Evolutionary conservation across 1,140 invertebrate species (phyloP).

Genomic region (Aphis gossypii): DNA sequence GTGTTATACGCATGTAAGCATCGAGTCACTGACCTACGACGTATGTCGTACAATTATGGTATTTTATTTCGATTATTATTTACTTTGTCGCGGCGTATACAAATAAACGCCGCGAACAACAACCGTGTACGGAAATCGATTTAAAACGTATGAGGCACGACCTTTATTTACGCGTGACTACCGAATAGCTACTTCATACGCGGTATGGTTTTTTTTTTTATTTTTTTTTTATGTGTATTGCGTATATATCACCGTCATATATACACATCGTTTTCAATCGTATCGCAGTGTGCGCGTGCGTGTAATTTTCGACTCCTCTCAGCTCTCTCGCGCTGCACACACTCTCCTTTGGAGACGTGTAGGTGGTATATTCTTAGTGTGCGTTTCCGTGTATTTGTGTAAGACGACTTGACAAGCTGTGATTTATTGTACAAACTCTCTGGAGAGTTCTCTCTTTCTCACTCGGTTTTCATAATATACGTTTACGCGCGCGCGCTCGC

Average conservation of each 20-base stretch:
- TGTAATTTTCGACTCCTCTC: not conserved
- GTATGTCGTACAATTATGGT: not conserved
- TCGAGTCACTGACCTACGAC: too few relatives aligned
- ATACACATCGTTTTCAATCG: not conserved
- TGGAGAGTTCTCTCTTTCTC: not conserved
- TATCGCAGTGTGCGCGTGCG: not conserved
- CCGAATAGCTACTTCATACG: not conserved
- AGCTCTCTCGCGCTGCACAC: not conserved
- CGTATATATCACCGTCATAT: not conserved
- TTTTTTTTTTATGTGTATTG: not conserved
- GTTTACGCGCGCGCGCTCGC: too few relatives aligned
- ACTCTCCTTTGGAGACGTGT: not conserved
- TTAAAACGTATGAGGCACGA: not conserved
- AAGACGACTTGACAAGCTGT: conserved; percentile 24
- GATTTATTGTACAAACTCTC: conserved; percentile 37
- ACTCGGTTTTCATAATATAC: not conserved
- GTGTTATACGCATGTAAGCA: too few relatives aligned
- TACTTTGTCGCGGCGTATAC: not conserved
- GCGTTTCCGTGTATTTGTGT: not conserved
- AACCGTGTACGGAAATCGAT: not conserved
- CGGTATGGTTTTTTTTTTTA: not conserved
- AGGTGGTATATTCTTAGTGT: not conserved
- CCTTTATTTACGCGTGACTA: not conserved
- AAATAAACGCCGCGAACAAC: not conserved
- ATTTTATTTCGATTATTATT: not conserved